Percentiles rank a stretch among this genome's conserved stretches.
Conservation (phyloP, 2,888 invertebrate species). For the Clivina fossor region DNA sequence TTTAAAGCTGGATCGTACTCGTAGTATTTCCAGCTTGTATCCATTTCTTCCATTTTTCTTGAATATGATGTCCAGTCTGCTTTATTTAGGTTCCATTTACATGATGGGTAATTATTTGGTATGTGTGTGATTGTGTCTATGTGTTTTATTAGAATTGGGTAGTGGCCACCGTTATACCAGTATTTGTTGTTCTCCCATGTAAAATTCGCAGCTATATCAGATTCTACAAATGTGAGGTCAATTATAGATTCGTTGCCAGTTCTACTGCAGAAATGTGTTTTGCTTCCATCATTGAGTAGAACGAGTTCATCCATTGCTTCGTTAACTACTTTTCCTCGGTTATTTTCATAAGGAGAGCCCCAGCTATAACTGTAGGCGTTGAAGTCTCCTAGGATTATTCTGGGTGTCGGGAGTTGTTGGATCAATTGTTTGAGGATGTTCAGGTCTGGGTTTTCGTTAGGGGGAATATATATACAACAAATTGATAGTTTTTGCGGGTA, state of each 20-base stretch:
- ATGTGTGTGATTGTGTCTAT: neutral
- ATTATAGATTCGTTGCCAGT: conserved; percentile 31
- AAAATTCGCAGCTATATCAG: neutral
- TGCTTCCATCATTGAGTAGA: conserved; percentile 21
- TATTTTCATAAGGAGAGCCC: conserved; percentile 35
- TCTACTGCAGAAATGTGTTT: conserved; percentile 38
- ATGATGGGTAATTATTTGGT: too few relatives aligned
- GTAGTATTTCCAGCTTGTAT: neutral
- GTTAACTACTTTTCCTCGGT: conserved; percentile 37
- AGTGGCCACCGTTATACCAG: conserved; percentile 38
- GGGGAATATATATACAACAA: conserved; percentile 34
- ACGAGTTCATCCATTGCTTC: conserved; percentile 30
- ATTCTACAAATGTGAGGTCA: conserved; percentile 35
- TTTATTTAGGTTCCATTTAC: conserved; percentile 5
- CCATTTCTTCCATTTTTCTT: neutral
- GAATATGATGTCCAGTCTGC: conserved; percentile 2
- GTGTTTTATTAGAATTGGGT: conserved; percentile 30
- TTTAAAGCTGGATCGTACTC: neutral
- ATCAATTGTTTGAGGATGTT: conserved; percentile 31
- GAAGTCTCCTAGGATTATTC: conserved; percentile 41
- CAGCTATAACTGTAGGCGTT: conserved; percentile 38
- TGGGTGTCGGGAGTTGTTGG: conserved; percentile 39
- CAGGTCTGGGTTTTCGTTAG: conserved; percentile 2
- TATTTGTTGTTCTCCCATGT: conserved; percentile 23
- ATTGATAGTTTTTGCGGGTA: neutral